Base-by-base conservation (phyloP, 2,888 invertebrate genomes). In the Incurvaria masculella region DNA sequence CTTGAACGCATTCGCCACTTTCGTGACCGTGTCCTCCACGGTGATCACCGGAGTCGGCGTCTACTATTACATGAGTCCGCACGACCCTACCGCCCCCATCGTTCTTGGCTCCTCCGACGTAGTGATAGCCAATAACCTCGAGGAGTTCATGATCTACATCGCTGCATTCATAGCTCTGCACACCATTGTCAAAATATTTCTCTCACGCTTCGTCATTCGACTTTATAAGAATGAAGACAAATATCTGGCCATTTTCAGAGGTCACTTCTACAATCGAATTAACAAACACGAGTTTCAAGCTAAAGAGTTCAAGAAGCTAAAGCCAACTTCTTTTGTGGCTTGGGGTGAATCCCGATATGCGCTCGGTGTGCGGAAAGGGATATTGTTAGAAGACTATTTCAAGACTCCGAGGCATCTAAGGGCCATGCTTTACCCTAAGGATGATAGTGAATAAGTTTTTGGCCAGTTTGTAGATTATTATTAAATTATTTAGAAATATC, bases 321-420 rank as follows among this genome's bases (percentile, higher is more conserved):
- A 59, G 2, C 66, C 72, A 2, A 65, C 65, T 27, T 49, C 64
- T 42, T 58, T 72, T 21, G 61, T 75, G 1, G 56, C 72, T 26
- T 78, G 78, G 78, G 64, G 69, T 47, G 69, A 74, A 55, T 61
- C 75, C 17, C 66, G 74, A 55, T 76, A 65, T 60, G 57, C 57
- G 33, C 60, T 78, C 20, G 74, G 75, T 16, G 64, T 63, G 6
- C 72, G 68, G 58, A 67, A 73, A 57, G 74, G 63, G 6, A 74
- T 78, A 39, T 53, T 78, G 49, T 55, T 78, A 38, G 72, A 73
- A 41, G 56, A 64, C 39, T 72, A 75, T 54, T 78, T 78, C 48
- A 76, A 73, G 55, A 70, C 73, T 14, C 73, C 75, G 21, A 69
- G 72, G 57, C 60, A 71, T 59, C 72, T 69, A 19, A 71, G 74